Percentiles rank a stretch among this genome's conserved stretches.
phyloP scores from a whole-genome alignment of 2,113 vertebrate genomes.

The Syrmaticus mikado region DNA sequence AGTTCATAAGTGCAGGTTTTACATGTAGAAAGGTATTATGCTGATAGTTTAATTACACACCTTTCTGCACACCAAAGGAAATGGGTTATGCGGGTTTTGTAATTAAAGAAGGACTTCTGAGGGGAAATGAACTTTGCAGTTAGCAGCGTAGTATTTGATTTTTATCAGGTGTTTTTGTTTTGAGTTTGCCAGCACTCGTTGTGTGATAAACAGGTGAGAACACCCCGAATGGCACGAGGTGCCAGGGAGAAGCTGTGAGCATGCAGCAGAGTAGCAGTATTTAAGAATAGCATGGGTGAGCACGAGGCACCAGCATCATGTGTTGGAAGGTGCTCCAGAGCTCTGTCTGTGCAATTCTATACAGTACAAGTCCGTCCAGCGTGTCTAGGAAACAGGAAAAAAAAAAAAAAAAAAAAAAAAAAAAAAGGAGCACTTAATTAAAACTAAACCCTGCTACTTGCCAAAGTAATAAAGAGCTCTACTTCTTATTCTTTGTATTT shows the following conservation, averaged over 20 bases:
- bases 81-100: conserved; percentile 80
- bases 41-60: conserved; percentile 89
- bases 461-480: conserved; percentile 18
- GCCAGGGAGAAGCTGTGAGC: not conserved
- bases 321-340: conserved; percentile 9
- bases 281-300: conserved; percentile 30
- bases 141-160: conserved; percentile 61
- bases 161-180: conserved; percentile 78
- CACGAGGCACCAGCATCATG: not conserved
- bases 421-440: not conserved
- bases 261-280: not conserved
- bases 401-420: not conserved
- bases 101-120: conserved; percentile 82
- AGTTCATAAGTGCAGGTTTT: conserved; percentile 86
- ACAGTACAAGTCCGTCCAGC: not conserved
- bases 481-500: not conserved
- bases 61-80: conserved; percentile 87
- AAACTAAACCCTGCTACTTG: not conserved
- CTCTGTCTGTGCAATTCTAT: conserved; percentile 27
- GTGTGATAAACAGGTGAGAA: conserved; percentile 53
- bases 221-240: not conserved
- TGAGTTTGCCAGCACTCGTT: conserved; percentile 15
- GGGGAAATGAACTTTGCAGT: conserved; percentile 76
- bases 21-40: conserved; percentile 84
- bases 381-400: not conserved